Evolutionary conservation across 2,888 invertebrate species (phyloP).

Genomic region (Ichneumon xanthorius): DNA sequence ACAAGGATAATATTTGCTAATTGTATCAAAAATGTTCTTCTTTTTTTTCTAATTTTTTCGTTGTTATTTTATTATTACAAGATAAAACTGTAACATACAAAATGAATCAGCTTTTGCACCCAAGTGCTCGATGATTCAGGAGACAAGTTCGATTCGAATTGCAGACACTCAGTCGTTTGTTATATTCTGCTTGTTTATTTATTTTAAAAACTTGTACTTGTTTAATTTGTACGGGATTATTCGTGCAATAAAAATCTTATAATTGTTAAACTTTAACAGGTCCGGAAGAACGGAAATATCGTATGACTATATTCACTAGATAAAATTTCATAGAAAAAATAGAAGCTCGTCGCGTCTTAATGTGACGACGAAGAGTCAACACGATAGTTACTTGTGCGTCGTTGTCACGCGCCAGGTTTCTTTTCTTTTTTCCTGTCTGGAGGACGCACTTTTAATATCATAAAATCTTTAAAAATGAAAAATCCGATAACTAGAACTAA

Average conservation of each 20-base stretch:
- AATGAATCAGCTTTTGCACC: constrained; percentile 10
- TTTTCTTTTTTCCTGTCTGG: constrained; percentile 7
- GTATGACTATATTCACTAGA: constrained; percentile 57
- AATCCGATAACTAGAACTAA: constrained; percentile 32
- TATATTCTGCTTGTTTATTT: constrained; percentile 36
- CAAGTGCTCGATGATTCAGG: constrained; percentile 17
- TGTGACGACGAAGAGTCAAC: constrained; percentile 17
- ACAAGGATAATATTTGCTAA: neutral
- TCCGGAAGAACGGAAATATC: constrained; percentile 62
- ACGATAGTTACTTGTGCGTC: constrained; percentile 27
- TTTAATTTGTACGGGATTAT: constrained; percentile 38
- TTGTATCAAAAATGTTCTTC: neutral
- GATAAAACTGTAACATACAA: constrained; percentile 64
- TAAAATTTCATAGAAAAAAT: constrained; percentile 77
- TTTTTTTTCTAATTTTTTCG: neutral
- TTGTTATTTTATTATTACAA: constrained; percentile 65
- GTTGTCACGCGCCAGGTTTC: constrained; percentile 15
- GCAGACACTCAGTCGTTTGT: constrained; percentile 4
- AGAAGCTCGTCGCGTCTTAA: constrained; percentile 52
- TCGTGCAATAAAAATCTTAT: constrained; percentile 54
- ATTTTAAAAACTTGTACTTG: constrained; percentile 37
- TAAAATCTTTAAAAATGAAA: constrained; percentile 44
- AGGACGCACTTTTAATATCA: constrained; percentile 32
- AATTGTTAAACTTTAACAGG: constrained; percentile 47
- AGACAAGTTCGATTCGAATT: constrained; percentile 40